phyloP scores from a whole-genome alignment of 2,888 invertebrate species.

The Caenorhabditis sp. region DNA sequence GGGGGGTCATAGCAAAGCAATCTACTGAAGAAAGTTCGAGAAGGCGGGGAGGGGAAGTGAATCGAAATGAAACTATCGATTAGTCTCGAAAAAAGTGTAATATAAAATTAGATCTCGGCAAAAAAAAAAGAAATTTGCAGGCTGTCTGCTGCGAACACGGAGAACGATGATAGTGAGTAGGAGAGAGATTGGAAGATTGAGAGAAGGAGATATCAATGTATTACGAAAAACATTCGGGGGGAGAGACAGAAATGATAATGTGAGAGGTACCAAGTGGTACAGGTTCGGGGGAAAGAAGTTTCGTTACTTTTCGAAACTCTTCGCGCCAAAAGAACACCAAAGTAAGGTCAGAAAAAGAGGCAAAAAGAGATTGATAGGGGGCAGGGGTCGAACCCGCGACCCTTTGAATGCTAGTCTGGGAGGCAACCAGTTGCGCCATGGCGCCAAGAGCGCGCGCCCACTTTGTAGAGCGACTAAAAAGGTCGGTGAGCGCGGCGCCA shows the following conservation, averaged over 20 bases:
- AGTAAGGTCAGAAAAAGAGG: too few relatives aligned
- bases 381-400: too few relatives aligned
- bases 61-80: too few relatives aligned
- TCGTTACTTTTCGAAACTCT: background rate
- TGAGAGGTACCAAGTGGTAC: conserved; percentile 34
- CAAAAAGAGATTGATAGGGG: too few relatives aligned
- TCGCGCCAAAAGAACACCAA: background rate
- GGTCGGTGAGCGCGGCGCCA: too few relatives aligned
- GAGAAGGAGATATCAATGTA: conserved; percentile 21
- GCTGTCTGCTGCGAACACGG: background rate
- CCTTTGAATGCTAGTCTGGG: too few relatives aligned
- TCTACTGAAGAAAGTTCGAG: background rate
- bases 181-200: conserved; percentile 1
- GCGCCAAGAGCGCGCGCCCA: too few relatives aligned
- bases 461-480: too few relatives aligned
- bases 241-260: conserved; percentile 21
- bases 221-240: conserved; percentile 26
- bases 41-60: background rate
- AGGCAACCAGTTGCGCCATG: too few relatives aligned
- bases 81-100: background rate
- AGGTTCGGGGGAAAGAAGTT: background rate
- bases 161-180: background rate
- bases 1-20: background rate
- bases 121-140: conserved; percentile 8
- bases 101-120: background rate